Evolutionary conservation across 2,888 invertebrate species (phyloP).

Genomic region (Leucozona laternaria): DNA sequence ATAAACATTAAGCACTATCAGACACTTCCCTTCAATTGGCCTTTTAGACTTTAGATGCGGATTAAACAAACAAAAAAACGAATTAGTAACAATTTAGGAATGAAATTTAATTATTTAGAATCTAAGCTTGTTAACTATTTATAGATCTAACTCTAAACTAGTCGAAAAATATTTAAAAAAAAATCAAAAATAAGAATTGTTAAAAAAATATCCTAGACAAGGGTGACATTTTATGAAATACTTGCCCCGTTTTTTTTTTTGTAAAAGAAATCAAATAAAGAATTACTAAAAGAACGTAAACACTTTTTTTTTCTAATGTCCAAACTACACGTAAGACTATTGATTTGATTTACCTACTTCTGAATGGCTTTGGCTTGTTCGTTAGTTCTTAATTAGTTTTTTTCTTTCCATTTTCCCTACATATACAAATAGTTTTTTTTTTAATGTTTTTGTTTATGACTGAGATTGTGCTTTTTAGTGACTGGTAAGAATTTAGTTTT

Average conservation of each 20-base stretch:
- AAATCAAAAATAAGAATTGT: not conserved
- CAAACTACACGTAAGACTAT: slow-evolving; percentile 53
- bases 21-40: slow-evolving; percentile 46
- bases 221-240: slow-evolving; percentile 26
- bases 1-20: slow-evolving; percentile 47
- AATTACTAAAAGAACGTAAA: not conserved
- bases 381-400: slow-evolving; percentile 5
- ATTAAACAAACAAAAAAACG: slow-evolving; percentile 2
- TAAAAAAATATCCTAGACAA: slow-evolving; percentile 26
- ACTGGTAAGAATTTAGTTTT: slow-evolving; percentile 57
- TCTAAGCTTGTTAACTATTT: slow-evolving; percentile 66
- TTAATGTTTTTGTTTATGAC: slow-evolving; percentile 32
- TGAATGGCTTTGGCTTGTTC: slow-evolving; percentile 41
- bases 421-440: not conserved
- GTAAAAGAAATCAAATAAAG: slow-evolving; percentile 16
- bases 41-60: slow-evolving; percentile 62
- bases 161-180: not conserved
- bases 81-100: not conserved
- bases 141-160: slow-evolving; percentile 53
- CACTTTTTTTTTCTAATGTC: slow-evolving; percentile 9
- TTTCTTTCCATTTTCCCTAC: slow-evolving; percentile 3
- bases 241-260: slow-evolving; percentile 6
- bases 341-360: slow-evolving; percentile 59
- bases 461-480: slow-evolving; percentile 10
- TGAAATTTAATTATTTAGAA: slow-evolving; percentile 49